These are phyloP conservation scores for Pseudorectes ferrugineus DNA, from an alignment of 2,113 vertebrate species.

Conservation along the genomic window DNA sequence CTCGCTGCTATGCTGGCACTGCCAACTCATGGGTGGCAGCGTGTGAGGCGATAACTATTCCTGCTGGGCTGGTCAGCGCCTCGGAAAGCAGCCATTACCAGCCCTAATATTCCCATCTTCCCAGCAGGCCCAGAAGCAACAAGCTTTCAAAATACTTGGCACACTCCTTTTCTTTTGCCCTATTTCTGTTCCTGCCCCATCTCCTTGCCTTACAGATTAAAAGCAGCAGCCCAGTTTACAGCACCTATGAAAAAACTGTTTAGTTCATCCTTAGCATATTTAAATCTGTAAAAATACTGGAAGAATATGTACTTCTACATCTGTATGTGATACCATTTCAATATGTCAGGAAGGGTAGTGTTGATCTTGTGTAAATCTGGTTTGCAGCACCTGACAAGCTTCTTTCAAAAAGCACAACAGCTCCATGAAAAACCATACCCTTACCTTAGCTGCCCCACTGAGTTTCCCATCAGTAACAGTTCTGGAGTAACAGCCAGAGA, in stretches of 20 bases:
- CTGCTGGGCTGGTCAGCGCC: neutral
- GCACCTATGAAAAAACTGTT: neutral
- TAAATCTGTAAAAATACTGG: neutral
- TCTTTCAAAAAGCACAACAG: neutral
- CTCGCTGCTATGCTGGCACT: neutral
- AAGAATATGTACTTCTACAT: neutral
- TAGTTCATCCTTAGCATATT: neutral
- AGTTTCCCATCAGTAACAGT: neutral
- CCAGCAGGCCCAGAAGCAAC: neutral
- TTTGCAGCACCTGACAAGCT: accelerated
- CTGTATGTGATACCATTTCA: neutral
- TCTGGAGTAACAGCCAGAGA: neutral
- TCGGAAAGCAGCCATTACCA: neutral
- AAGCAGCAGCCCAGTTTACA: neutral
- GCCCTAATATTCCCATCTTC: neutral
- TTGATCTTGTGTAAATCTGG: neutral
- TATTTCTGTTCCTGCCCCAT: neutral
- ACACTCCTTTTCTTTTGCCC: accelerated
- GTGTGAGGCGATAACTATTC: neutral
- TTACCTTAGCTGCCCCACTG: neutral
- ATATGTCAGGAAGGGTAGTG: neutral
- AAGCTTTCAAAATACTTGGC: neutral
- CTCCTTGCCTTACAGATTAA: neutral
- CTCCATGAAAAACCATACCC: neutral
- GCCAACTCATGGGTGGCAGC: neutral